Conservation (phyloP, 2,113 vertebrate genomes). For the Noturus placidus region DNA sequence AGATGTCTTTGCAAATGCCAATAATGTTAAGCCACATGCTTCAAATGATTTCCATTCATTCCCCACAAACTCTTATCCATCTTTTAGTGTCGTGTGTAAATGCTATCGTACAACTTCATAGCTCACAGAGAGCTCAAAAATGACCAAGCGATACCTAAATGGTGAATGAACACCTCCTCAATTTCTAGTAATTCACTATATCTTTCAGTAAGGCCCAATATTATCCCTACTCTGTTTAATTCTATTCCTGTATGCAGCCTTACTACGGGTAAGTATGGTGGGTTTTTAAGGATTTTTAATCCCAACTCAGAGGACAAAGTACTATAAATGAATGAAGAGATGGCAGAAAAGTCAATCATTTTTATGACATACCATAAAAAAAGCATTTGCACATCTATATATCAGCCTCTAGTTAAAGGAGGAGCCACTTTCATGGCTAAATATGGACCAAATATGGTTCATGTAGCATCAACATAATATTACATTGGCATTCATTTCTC, state of each 20-base stretch:
- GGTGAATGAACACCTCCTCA: not conserved
- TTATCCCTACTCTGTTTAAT: not conserved
- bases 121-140: not conserved
- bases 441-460: not conserved
- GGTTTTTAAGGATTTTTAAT: not conserved
- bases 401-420: not conserved
- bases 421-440: not conserved
- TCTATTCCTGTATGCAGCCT: not conserved
- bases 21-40: no score
- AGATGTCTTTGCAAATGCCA: not conserved
- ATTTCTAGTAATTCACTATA: not conserved
- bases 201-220: not conserved
- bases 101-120: not conserved
- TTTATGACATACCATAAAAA: not conserved
- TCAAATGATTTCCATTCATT: not conserved
- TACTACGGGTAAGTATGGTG: not conserved
- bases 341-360: not conserved
- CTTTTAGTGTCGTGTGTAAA: not conserved
- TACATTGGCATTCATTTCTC: not conserved
- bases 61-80: not conserved
- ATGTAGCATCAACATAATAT: not conserved
- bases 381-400: not conserved
- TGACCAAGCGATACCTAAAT: not conserved
- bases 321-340: not conserved
- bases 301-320: not conserved